Base-by-base conservation (phyloP, 1,140 invertebrate species). In the Atta cephalotes region DNA sequence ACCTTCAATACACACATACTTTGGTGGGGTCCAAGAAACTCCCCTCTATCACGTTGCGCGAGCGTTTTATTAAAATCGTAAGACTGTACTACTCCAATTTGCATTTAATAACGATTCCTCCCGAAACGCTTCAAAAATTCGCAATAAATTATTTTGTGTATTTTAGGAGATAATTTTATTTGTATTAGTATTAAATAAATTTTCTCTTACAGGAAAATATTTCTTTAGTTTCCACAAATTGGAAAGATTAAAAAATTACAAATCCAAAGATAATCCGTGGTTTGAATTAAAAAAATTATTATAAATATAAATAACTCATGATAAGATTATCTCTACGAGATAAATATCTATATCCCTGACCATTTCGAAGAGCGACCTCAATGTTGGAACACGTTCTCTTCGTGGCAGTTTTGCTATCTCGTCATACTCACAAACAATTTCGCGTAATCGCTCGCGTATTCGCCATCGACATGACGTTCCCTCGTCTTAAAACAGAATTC, bases 391-490 rank as follows among this genome's bases (percentile, higher is more conserved):
- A 58, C 68, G 25, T 82, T 62, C 53, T 62, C 70, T 21, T 56
- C 25, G 21, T 39, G 31, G 39, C 71, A 45, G 58, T n/a, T 85
- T 14, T 72, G 60, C 60, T 77, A 85, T 85, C 74, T 78, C 58
- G 49, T 14, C 72, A 28, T 85, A 78, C 60, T 85, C 82, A 25
- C 49, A 31, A 85, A 65, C 28, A 49, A 85, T 78, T 60, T 85
- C 60, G 21, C 82, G 62, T 35, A 45, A 14, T 31, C n/a, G 35
- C 49, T 85, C 74, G 49, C 82, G 25, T 10, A 53, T 16, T 70
- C 45, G 60, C 60, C 6, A 45, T 62, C 65, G 63, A 81, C 79
- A 28, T 28, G 51, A n/a, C 18, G 68, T 9, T 49, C 63, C 21
- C 28, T 78, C 66, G 66, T 28, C 49, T 71, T 14, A 31, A 72